These are phyloP conservation scores for Pachydiplax longipennis DNA, from an alignment of 2,888 invertebrate species.

Conservation along the genomic window DNA sequence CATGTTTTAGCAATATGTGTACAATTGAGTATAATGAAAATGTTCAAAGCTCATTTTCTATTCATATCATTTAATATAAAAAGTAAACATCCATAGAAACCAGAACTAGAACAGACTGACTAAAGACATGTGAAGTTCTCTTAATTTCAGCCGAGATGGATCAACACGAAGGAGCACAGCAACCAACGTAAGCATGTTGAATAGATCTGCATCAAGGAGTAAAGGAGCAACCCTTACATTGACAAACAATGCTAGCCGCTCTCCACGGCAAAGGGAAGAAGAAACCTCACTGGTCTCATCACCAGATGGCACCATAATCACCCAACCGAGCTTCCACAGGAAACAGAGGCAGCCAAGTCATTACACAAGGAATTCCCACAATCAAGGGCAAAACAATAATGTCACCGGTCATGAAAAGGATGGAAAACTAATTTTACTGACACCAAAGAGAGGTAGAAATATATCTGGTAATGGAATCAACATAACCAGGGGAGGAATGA, in stretches of 20 bases:
- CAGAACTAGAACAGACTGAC: background rate
- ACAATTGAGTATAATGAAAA: no score
- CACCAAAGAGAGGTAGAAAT: background rate
- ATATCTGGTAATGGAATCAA: background rate
- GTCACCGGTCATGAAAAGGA: background rate
- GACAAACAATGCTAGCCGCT: background rate
- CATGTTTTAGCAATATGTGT: no score
- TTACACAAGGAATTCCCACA: background rate
- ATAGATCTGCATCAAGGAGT: background rate
- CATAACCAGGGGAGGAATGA: background rate
- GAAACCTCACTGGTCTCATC: background rate
- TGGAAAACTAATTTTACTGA: background rate
- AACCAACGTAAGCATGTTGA: slow-evolving; percentile 42
- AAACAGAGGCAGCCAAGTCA: background rate
- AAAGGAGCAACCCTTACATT: background rate
- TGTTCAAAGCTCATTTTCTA: no score
- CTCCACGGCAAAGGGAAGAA: background rate
- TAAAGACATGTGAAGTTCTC: background rate
- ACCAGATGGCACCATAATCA: background rate
- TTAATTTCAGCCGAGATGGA: slow-evolving; percentile 42
- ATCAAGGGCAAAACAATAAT: background rate
- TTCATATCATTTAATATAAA: no score
- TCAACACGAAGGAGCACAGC: slow-evolving; percentile 46
- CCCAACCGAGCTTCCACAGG: background rate
- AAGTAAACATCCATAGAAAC: no score